Evolutionary conservation across 2,888 invertebrate genomes (phyloP), one percentile per base, ranked within the genome.

Genomic region (Autographa gamma): DNA sequence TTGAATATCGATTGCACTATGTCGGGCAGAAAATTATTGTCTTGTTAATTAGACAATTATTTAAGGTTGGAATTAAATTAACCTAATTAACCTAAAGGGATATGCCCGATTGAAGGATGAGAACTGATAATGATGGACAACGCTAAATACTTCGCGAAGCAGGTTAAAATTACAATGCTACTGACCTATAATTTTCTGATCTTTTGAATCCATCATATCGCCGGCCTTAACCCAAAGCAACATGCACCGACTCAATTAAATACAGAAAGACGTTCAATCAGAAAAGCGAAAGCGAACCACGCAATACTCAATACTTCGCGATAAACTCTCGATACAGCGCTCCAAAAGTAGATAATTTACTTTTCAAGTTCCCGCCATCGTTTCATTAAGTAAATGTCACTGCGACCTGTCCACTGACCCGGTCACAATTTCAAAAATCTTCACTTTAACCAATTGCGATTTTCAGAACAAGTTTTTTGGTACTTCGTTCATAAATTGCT

Each of bases 401-500:
- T 61, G 52, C 72, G 66, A 82, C 79, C 77, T 79, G 80, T 79
- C 86, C 77, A 61, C 66, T 91, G 93, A 92, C 93, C 92, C 85
- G 90, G 89, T 91, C 79, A 90, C 84, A 89, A 92, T 93, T 90
- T 89, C 69, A 74, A 63, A 67, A 67, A 74, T 59, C 25, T 61
- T 11, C 67, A 54, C 71, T 77, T 71, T 75, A 82, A 80, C 81
- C 65, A 84, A 83, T 83, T 76, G 70, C 62, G 19, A 73, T 79
- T 79, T 82, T 80, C 80, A 65, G 71, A 69, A 75, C 62, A 58
- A 67, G 62, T 65, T 76, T 77, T 73, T 69, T 63, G 54, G 43
- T n/a, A n/a, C n/a, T 48, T 48, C 48, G 48, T 48, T 48, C 48
- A 48, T 48, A 48, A 48, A 48, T n/a, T 48, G 48, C n/a, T 48